phyloP scores from a whole-genome alignment of 2,888 invertebrate genomes.

The Sesia bembeciformis region DNA sequence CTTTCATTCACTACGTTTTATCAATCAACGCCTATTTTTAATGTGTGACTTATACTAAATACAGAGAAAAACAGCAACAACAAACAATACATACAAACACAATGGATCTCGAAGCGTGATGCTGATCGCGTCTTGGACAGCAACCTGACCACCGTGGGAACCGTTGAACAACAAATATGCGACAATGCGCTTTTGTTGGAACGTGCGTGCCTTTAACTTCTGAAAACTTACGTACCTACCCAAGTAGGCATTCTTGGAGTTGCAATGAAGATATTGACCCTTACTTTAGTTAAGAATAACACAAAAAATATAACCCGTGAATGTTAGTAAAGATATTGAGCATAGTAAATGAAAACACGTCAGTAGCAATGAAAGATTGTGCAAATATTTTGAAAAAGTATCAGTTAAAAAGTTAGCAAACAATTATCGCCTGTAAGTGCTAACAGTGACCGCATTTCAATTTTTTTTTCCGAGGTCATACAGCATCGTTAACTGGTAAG shows the following conservation, averaged over 20 bases:
- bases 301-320: too few relatives aligned
- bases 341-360: too few relatives aligned
- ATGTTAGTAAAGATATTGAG: too few relatives aligned
- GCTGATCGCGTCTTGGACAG: conserved; percentile 1
- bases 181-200: conserved; percentile 53
- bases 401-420: conserved; percentile 27
- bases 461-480: conserved; percentile 9
- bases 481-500: conserved; percentile 11
- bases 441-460: conserved; percentile 20
- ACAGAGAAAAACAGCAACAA: conserved; percentile 8
- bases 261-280: too few relatives aligned
- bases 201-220: conserved; percentile 14
- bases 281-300: too few relatives aligned
- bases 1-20: not conserved
- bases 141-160: conserved; percentile 48
- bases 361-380: too few relatives aligned
- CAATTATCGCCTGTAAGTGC: conserved; percentile 41
- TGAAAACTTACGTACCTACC: not conserved
- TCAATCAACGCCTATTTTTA: not conserved
- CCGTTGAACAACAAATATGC: conserved; percentile 37
- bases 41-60: too few relatives aligned
- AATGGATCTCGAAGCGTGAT: conserved; percentile 19
- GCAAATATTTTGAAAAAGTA: too few relatives aligned
- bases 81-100: conserved; percentile 9
- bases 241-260: too few relatives aligned